phyloP scores from a whole-genome alignment of 1,140 invertebrate genomes.

The Macrobrachium nipponense region DNA sequence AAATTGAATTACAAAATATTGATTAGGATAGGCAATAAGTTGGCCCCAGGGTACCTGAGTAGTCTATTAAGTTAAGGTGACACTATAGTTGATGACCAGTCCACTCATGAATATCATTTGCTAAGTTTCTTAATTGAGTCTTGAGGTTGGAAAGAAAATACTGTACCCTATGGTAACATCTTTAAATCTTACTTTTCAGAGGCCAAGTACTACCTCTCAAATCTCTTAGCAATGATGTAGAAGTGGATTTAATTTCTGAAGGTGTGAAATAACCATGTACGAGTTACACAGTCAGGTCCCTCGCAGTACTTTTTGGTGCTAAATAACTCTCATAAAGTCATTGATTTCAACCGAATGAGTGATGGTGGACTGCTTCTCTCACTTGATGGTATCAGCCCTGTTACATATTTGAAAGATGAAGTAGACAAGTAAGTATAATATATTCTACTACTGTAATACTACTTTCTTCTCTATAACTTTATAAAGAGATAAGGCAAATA shows the following conservation, averaged over 20 bases:
- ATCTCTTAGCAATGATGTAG: slow-evolving; percentile 88
- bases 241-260: slow-evolving; percentile 93
- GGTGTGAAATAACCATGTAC: slow-evolving; percentile 91
- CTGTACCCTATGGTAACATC: neutral
- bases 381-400: slow-evolving; percentile 92
- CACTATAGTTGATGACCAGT: neutral
- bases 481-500: too few species aligned
- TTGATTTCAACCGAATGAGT: slow-evolving; percentile 92
- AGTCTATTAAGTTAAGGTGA: too few species aligned
- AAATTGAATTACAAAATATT: too few species aligned
- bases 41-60: too few species aligned
- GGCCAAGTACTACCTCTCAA: slow-evolving; percentile 96
- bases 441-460: neutral
- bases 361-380: slow-evolving; percentile 92
- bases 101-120: neutral
- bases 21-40: too few species aligned
- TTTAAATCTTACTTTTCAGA: slow-evolving; percentile 65
- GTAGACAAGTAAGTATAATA: slow-evolving; percentile 76
- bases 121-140: neutral
- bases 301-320: slow-evolving; percentile 93
- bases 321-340: slow-evolving; percentile 94
- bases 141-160: neutral
- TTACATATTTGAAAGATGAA: slow-evolving; percentile 98
- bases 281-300: slow-evolving; percentile 89
- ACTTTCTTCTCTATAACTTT: neutral